A percentile compares a stretch with the other conserved stretches of the same genome.
phyloP scores from a whole-genome alignment of 2,888 invertebrate genomes.

The Eupithecia pulchellata region DNA sequence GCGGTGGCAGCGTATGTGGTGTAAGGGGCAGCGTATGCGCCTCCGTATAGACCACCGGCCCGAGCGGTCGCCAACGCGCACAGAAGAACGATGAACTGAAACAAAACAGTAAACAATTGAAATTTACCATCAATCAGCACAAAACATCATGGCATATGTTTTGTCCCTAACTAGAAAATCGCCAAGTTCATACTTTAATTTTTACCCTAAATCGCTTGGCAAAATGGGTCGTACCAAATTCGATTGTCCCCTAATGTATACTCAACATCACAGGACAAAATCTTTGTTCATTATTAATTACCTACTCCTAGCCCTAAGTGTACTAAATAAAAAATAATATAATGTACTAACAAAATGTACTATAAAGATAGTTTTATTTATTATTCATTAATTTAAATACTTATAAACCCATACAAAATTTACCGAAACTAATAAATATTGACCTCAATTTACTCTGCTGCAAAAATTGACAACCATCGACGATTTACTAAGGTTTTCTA shows the following conservation, averaged over 20 bases:
- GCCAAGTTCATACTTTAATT: background rate
- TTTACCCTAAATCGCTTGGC: background rate
- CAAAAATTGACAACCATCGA: background rate
- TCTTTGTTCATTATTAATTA: too few relatives aligned
- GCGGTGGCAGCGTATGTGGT: slow-evolving; percentile 59
- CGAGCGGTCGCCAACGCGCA: slow-evolving; percentile 84
- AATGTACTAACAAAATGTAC: too few relatives aligned
- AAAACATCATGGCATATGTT: background rate
- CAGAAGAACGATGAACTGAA: slow-evolving; percentile 82
- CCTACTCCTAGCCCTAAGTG: too few relatives aligned
- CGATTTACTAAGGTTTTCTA: background rate
- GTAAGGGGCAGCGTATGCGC: slow-evolving; percentile 56
- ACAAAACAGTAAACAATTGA: slow-evolving; percentile 35
- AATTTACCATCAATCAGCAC: background rate
- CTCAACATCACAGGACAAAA: too few relatives aligned
- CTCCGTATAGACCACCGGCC: slow-evolving; percentile 80
- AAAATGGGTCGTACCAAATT: background rate
- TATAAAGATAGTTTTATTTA: too few relatives aligned
- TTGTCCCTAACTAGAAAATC: background rate
- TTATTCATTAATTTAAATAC: too few relatives aligned
- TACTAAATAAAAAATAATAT: too few relatives aligned
- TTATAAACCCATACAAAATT: background rate
- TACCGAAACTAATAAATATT: background rate
- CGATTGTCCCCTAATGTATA: too few relatives aligned
- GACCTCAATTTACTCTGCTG: background rate